Base-by-base conservation (phyloP, 2,888 invertebrate genomes). In the Sabellastarte sp. region DNA sequence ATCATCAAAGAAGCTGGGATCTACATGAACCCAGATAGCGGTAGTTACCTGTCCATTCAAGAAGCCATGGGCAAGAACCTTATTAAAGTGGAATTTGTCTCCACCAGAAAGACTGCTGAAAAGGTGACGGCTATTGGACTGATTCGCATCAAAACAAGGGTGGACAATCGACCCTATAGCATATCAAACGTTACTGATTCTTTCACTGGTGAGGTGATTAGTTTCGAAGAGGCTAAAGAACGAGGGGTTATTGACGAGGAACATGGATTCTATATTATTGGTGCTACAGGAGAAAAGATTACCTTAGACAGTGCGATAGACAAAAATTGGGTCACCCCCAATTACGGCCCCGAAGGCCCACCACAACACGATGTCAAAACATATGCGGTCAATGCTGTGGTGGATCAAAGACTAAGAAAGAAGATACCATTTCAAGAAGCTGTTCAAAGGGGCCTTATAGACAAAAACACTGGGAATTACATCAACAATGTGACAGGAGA, bases 71-170 rank as follows among this genome's bases (percentile, higher is more conserved):
- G 28, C 4, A 26, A 29, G 50, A 26, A 41, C n/a, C 32, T 59
- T 26, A 59, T 59, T 10, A 59, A 32, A 26, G 28, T 81, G 41
- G 76, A 79, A 61, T 76, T 75, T 63, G 73, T 74, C 33, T 75
- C 77, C 5, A 74, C 73, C 57, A 72, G 68, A 64, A 78, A 74
- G 63, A 73, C 79, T 24, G 65, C 71, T 20, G 79, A 81, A 63
- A 79, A 80, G 68, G 75, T 74, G 33, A 73, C 76, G 24, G 66
- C 70, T 0, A 57, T 70, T 41, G 70, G 70, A 1, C 50, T 70
- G 56, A 66, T 70, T 33, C 66, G 68, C 20, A 61, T 70, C 57
- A 61, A 59, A 41, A 66, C 64, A 3, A 52, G 26, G 50, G 57
- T 57, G n/a, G 69, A 69, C 51, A 32, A 20, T 2, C 30, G 30